Base-by-base conservation (phyloP, 53 echinoderm and acorn worm species). In the Temnopleurus reevesii region DNA sequence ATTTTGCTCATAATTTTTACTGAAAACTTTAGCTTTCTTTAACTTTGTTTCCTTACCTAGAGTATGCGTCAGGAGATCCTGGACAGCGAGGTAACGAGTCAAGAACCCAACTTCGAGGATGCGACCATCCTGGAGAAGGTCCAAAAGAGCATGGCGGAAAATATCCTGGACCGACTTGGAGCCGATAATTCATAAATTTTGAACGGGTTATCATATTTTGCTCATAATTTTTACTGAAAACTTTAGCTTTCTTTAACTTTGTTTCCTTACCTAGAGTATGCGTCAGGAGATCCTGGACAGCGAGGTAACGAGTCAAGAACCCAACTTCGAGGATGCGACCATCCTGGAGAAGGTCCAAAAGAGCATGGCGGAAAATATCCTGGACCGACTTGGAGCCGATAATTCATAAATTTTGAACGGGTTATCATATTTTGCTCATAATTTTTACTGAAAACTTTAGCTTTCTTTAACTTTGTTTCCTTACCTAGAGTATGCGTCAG, bases 121-220 rank as follows among this genome's bases (percentile, higher is more conserved):
- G 94, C 94, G 8, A 91, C 91, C n/a, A 92, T 94, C 76, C 63
- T 92, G 58, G 94, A 92, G 88, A 94, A 55, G 54, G 45, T 94
- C 30, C 94, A 94, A 56, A 94, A 90, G 60, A 92, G 76, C 55
- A 94, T 94, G 94, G 94, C 94, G 2, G 84, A 94, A 10, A 90
- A 92, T 53, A 94, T 94, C 47, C 77, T 94, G 7, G 46, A 58
- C 26, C 90, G 82, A 0, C 90, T 94, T 8, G 89, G 90, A 25
- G 82, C 81, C 19, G 94, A 94, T 44, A 66, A n/a, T n/a, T n/a
- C n/a, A n/a, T n/a, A n/a, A n/a, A n/a, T n/a, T n/a, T n/a, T n/a
- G n/a, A n/a, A n/a, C n/a, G n/a, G n/a, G n/a, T n/a, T n/a, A n/a
- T n/a, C n/a, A n/a, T n/a, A n/a, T n/a, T n/a, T n/a, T n/a, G n/a